Evolutionary conservation across 2,888 invertebrate species (phyloP).

Genomic region (Carcina quercana): DNA sequence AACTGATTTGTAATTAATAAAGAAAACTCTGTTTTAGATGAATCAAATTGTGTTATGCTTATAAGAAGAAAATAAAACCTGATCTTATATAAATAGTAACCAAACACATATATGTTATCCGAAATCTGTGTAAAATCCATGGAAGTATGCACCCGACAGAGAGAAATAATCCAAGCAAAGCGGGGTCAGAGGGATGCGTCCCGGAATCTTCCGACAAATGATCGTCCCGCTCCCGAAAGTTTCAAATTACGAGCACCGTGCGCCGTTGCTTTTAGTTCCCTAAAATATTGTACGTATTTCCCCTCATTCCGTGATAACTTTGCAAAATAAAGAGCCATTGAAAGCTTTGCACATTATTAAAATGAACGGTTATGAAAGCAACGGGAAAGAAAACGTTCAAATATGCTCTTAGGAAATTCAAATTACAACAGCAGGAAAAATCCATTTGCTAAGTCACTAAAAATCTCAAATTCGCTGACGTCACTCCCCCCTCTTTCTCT

Average conservation of each 20-base stretch:
- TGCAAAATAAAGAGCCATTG: constrained; percentile 3
- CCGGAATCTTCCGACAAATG: constrained; percentile 44
- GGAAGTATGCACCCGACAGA: not conserved
- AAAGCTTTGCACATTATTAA: constrained; percentile 12
- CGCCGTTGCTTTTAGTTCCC: constrained; percentile 28
- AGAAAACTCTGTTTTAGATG: too few relatives aligned
- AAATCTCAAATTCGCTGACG: constrained; percentile 59
- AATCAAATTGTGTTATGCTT: too few relatives aligned
- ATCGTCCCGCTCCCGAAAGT: constrained; percentile 34
- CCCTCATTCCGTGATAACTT: constrained; percentile 9
- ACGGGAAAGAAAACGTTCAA: constrained; percentile 27
- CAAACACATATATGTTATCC: too few relatives aligned
- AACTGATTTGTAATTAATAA: too few relatives aligned
- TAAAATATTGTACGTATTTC: constrained; percentile 38
- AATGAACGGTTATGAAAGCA: constrained; percentile 28
- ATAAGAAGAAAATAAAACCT: too few relatives aligned
- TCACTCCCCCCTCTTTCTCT: constrained; percentile 22
- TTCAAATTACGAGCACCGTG: constrained; percentile 37
- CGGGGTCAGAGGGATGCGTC: constrained; percentile 30
- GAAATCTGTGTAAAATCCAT: not conserved
- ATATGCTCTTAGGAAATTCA: constrained; percentile 29
- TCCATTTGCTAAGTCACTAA: constrained; percentile 48
- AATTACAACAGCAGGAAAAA: constrained; percentile 48
- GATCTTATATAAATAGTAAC: too few relatives aligned
- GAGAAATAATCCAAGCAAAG: constrained; percentile 17